Evolutionary conservation across 1,140 invertebrate species (phyloP).

Genomic region (Drosophila sucinea): DNA sequence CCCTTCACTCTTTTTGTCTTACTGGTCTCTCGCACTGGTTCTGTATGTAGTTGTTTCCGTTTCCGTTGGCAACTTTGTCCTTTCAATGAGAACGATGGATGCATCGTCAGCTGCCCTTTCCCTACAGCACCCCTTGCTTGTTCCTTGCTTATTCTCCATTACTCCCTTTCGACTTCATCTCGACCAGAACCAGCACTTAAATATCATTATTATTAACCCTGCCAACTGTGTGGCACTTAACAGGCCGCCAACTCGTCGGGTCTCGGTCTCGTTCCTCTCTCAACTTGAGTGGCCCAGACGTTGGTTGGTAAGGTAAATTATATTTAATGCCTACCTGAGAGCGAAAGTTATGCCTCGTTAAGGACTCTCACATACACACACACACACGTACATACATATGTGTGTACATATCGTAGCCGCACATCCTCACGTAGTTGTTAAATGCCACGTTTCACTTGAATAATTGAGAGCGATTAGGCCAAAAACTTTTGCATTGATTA

Average conservation of each 20-base stretch:
- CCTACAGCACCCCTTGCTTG: neutral
- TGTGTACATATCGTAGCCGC: conserved; percentile 1
- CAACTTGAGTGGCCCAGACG: conserved; percentile 55
- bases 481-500: conserved; percentile 82
- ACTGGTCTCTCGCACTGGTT: conserved; percentile 26
- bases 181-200: conserved; percentile 51
- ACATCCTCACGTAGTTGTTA: conserved; percentile 78
- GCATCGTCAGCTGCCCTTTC: conserved; percentile 15
- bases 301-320: conserved; percentile 52
- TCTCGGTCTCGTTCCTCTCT: conserved; percentile 29
- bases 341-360: conserved; percentile 79
- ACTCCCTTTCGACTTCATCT: neutral
- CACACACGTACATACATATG: neutral
- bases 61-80: conserved; percentile 78
- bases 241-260: conserved; percentile 42
- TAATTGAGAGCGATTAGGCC: conserved; percentile 82
- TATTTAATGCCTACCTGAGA: conserved; percentile 59
- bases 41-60: conserved; percentile 69
- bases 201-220: conserved; percentile 81
- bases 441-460: conserved; percentile 82
- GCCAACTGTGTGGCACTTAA: conserved; percentile 57
- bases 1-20: neutral
- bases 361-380: conserved; percentile 32
- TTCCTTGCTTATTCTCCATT: neutral
- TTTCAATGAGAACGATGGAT: conserved; percentile 40